Conservation (phyloP, 1,140 invertebrate species). For the Leptestheria dahalacensis region DNA sequence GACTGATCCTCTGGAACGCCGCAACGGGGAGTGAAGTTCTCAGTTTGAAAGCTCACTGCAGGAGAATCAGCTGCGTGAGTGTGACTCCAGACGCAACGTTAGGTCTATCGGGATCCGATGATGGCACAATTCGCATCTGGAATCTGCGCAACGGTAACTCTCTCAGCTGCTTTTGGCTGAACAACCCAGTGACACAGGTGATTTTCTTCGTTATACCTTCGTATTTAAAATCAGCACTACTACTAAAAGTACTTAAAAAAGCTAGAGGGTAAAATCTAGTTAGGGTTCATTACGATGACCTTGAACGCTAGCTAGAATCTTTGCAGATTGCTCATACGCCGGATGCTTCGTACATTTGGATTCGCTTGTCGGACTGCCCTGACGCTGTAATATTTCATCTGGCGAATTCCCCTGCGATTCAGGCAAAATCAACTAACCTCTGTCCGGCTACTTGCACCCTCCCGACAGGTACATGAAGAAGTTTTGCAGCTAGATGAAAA, state of each 20-base stretch:
- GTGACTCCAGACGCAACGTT: conserved; percentile 58
- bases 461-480: too few species aligned
- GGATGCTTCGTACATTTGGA: not conserved
- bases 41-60: conserved; percentile 57
- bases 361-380: not conserved
- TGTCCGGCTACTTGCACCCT: not conserved
- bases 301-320: too few species aligned
- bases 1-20: conserved; percentile 72
- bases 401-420: not conserved
- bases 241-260: too few species aligned
- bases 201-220: too few species aligned
- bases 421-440: not conserved
- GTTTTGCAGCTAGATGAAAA: too few species aligned
- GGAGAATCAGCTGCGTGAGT: conserved; percentile 57
- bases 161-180: conserved; percentile 51
- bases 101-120: conserved; percentile 51
- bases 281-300: too few species aligned
- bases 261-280: too few species aligned
- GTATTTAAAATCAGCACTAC: too few species aligned
- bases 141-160: conserved; percentile 57
- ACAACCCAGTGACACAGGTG: not conserved
- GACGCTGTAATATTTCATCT: not conserved
- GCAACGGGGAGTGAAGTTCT: conserved; percentile 63
- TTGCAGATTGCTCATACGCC: conserved; percentile 1
- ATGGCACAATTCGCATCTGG: conserved; percentile 67